These are phyloP conservation scores for Chondrosia reniformis DNA, from an alignment of 37 sponge, comb jelly and placozoan genomes.

Conservation along the genomic window DNA sequence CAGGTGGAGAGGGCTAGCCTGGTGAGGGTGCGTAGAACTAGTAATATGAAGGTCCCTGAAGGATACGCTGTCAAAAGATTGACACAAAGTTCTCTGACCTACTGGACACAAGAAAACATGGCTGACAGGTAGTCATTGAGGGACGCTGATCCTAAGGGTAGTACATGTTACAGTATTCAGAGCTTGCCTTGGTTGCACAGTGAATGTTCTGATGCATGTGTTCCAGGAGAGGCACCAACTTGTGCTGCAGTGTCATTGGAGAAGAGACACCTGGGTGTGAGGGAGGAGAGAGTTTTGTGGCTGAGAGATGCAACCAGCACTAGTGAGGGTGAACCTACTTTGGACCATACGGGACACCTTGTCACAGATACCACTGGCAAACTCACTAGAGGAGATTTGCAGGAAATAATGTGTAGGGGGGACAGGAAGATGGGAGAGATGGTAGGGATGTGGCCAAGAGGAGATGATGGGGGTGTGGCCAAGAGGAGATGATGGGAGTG, in stretches of 20 bases:
- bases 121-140: background rate
- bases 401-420: background rate
- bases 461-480: too few relatives aligned
- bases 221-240: conserved; percentile 68
- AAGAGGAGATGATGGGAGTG: too few relatives aligned
- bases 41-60: conserved; percentile 54
- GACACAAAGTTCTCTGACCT: conserved; percentile 82
- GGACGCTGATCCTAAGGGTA: background rate
- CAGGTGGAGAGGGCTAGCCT: conserved; percentile 51
- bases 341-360: conserved; percentile 82
- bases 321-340: conserved; percentile 50
- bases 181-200: conserved; percentile 60
- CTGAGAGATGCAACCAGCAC: too few relatives aligned
- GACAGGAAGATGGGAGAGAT: too few relatives aligned
- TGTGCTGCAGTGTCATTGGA: conserved; percentile 72
- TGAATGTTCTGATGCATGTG: conserved; percentile 75
- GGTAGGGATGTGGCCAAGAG: too few relatives aligned
- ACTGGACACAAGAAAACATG: background rate
- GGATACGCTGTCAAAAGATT: conserved; percentile 73
- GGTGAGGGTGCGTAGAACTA: conserved; percentile 73
- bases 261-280: conserved; percentile 53
- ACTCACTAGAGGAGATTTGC: conserved; percentile 17
- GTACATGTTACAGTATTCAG: too few relatives aligned
- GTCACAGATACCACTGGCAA: conserved; percentile 80
- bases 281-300: too few relatives aligned